A percentile compares a stretch with the other conserved stretches of the same genome.
phyloP scores from a whole-genome alignment of 2,797 vertebrate species.

The Siniperca scherzeri region DNA sequence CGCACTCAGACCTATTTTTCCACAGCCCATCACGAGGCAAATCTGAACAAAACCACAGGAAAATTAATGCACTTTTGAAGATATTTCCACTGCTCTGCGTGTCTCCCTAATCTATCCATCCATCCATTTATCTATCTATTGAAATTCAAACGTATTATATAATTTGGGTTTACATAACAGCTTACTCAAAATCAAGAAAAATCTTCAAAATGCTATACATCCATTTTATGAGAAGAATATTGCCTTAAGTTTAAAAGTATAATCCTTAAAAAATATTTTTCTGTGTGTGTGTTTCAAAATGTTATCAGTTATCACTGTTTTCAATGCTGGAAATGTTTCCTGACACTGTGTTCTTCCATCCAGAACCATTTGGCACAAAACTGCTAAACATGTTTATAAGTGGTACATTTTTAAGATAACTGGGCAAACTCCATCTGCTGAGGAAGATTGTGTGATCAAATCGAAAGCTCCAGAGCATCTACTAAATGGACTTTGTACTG shows the following conservation, averaged over 20 bases:
- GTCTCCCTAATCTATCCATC: background rate
- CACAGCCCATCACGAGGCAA: constrained; percentile 40
- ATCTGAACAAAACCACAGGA: constrained; percentile 53
- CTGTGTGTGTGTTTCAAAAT: background rate
- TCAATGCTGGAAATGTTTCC: background rate
- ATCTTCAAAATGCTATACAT: background rate
- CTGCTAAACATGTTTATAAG: background rate
- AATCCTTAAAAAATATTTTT: too few relatives aligned
- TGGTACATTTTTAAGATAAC: background rate
- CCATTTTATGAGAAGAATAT: background rate
- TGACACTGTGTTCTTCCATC: background rate
- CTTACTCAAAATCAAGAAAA: background rate
- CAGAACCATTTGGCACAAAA: background rate
- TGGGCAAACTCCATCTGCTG: background rate
- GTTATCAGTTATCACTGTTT: background rate
- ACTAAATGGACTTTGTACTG: background rate
- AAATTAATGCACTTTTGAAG: constrained; percentile 39
- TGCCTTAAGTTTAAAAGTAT: too few relatives aligned
- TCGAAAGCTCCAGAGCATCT: background rate
- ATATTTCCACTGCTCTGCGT: constrained; percentile 22
- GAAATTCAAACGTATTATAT: background rate
- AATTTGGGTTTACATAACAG: background rate
- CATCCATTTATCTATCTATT: constrained; percentile 10
- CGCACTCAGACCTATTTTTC: constrained; percentile 46
- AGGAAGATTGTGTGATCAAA: too few relatives aligned